phyloP scores from a whole-genome alignment of 1,140 invertebrate genomes.

The Sinella curviseta region DNA sequence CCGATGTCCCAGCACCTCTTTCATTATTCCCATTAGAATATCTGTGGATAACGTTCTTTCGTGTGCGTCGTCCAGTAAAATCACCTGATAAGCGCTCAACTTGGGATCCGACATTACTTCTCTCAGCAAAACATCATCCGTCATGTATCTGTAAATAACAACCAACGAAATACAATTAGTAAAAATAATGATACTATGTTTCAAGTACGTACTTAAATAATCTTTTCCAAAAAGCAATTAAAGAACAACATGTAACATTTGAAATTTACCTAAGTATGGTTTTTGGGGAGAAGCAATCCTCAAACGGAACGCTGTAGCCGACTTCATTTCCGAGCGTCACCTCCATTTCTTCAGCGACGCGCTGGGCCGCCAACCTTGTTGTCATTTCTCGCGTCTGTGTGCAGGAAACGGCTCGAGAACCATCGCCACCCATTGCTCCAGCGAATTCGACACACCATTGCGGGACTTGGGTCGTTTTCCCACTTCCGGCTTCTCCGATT shows the following conservation, averaged over 20 bases:
- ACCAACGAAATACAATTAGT: constrained; percentile 30
- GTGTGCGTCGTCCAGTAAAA: constrained; percentile 98
- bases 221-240: too few relatives aligned
- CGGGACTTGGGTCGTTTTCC: constrained; percentile 95
- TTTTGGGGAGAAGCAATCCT: constrained; percentile 96
- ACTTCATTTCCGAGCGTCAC: constrained; percentile 95
- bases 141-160: constrained; percentile 78
- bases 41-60: constrained; percentile 98
- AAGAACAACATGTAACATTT: too few relatives aligned
- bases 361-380: constrained; percentile 97
- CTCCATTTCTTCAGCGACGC: constrained; percentile 99
- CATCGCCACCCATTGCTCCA: constrained; percentile 64
- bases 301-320: constrained; percentile 98
- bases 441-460: constrained; percentile 91
- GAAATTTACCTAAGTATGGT: constrained; percentile 75
- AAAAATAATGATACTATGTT: not conserved
- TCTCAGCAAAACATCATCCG: constrained; percentile 98
- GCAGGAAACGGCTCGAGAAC: constrained; percentile 91
- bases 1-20: constrained; percentile 94
- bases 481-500: constrained; percentile 94
- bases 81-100: constrained; percentile 92
- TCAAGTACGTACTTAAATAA: too few relatives aligned
- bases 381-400: constrained; percentile 97
- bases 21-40: constrained; percentile 97
- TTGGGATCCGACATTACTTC: constrained; percentile 99